These are phyloP conservation scores for Nibea albiflora DNA, from an alignment of 2,113 vertebrate species.

Conservation along the genomic window DNA sequence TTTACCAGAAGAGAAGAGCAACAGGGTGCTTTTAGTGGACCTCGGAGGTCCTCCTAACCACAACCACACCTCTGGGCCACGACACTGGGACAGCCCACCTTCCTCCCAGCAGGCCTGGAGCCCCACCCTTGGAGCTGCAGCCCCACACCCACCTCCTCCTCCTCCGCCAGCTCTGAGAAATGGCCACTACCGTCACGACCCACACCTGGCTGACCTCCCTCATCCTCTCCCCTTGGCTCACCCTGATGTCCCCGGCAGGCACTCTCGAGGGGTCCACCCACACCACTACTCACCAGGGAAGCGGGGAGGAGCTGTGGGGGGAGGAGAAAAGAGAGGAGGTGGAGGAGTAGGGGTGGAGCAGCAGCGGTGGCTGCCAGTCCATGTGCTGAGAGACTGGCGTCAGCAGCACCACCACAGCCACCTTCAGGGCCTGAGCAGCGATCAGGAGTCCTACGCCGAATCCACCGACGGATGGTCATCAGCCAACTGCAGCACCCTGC, in stretches of 20 bases:
- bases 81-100: slow-evolving; percentile 85
- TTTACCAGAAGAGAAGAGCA: slow-evolving; percentile 92
- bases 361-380: slow-evolving; percentile 94
- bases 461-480: slow-evolving; percentile 98
- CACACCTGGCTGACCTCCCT: slow-evolving; percentile 81
- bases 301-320: slow-evolving; percentile 78
- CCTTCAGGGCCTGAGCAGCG: slow-evolving; percentile 84
- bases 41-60: slow-evolving; percentile 86
- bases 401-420: slow-evolving; percentile 85
- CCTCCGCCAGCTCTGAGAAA: slow-evolving; percentile 85
- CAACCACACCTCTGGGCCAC: slow-evolving; percentile 83
- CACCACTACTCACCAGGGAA: slow-evolving; percentile 84
- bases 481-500: slow-evolving; percentile 95
- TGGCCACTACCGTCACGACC: slow-evolving; percentile 89
- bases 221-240: slow-evolving; percentile 88
- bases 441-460: slow-evolving; percentile 97
- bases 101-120: slow-evolving; percentile 82
- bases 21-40: slow-evolving; percentile 93
- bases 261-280: slow-evolving; percentile 83
- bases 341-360: slow-evolving; percentile 71
- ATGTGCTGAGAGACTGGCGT: slow-evolving; percentile 92
- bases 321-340: slow-evolving; percentile 72
- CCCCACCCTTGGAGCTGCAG: slow-evolving; percentile 76
- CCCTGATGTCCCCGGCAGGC: slow-evolving; percentile 82
- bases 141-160: slow-evolving; percentile 66